A percentile compares a stretch with the other conserved stretches of the same genome.
Conservation (phyloP, 2,113 vertebrate genomes). For the Cololabis saira region DNA sequence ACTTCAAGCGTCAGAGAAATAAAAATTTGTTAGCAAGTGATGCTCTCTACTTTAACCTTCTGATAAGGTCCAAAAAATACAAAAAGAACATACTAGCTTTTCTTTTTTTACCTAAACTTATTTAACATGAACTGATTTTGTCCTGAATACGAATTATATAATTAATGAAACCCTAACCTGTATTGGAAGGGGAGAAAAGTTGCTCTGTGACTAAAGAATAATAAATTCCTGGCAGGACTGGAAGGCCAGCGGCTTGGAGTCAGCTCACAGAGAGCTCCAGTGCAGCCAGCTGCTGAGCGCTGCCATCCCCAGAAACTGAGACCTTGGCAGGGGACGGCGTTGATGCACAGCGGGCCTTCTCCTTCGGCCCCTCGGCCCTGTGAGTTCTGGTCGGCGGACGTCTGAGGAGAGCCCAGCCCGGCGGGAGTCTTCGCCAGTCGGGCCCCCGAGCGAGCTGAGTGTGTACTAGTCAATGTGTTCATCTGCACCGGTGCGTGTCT, state of each 20-base stretch:
- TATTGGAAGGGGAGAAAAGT: constrained; percentile 5
- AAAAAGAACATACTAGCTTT: too few species aligned
- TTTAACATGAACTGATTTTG: not conserved
- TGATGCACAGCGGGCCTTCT: constrained; percentile 56
- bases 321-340: constrained; percentile 68
- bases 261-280: constrained; percentile 53
- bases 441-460: constrained; percentile 50
- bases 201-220: constrained; percentile 40
- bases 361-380: constrained; percentile 67
- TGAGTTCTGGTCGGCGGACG: constrained; percentile 63
- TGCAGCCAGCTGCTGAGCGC: constrained; percentile 68
- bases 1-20: too few species aligned
- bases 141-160: not conserved
- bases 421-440: constrained; percentile 57
- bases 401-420: constrained; percentile 43
- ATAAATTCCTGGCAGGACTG: constrained; percentile 57
- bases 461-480: constrained; percentile 46
- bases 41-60: too few species aligned
- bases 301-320: constrained; percentile 69
- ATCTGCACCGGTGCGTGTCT: constrained; percentile 31
- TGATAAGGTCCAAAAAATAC: too few species aligned
- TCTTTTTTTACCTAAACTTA: not conserved
- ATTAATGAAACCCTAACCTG: not conserved
- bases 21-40: too few species aligned
- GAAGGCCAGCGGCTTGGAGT: constrained; percentile 50